Conservation (phyloP, 2,797 vertebrate species). For the Notolepis coatsorum region DNA sequence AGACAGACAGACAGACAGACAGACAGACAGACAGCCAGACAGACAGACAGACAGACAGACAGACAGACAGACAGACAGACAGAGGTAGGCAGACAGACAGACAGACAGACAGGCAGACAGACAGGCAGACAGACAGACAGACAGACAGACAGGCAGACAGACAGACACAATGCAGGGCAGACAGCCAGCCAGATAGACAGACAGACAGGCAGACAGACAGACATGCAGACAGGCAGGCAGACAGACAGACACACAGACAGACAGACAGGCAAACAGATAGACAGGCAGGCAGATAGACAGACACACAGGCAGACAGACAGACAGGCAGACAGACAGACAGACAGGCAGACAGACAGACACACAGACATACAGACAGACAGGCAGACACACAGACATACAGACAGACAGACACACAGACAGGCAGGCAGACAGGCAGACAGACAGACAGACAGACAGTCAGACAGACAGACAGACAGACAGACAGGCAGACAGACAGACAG, state of each 20-base stretch:
- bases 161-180: no score
- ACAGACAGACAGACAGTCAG: not conserved
- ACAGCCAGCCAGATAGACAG: no score
- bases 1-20: not conserved
- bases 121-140: no score
- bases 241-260: not conserved
- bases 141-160: not conserved
- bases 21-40: not conserved
- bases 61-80: no score
- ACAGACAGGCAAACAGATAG: no score
- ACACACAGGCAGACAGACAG: not conserved
- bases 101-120: not conserved
- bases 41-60: not conserved
- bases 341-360: not conserved
- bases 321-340: not conserved
- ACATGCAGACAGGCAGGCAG: no score
- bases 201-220: not conserved
- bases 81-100: no score
- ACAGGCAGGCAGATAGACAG: no score
- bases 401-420: no score
- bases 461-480: not conserved
- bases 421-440: not conserved
- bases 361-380: not conserved
- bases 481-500: no score
- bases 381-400: not conserved